Conservation (phyloP, 2,888 invertebrate genomes). For the Diarsia dahlii region DNA sequence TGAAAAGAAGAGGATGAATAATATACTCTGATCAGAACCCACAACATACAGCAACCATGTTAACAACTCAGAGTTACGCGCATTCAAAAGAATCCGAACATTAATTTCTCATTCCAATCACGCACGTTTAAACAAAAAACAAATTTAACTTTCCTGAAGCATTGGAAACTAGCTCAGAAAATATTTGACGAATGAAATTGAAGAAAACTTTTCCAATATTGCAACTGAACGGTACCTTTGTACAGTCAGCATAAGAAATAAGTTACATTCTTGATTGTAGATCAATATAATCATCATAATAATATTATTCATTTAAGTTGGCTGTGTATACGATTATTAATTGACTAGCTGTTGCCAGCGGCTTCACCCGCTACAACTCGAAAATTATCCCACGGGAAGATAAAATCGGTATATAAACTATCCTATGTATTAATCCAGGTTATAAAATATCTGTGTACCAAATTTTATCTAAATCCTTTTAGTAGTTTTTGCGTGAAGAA, state of each 20-base stretch:
- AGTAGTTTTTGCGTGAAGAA: too few species aligned
- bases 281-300: background rate
- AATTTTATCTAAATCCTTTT: too few species aligned
- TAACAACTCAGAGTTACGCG: background rate
- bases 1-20: too few species aligned
- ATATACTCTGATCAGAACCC: background rate
- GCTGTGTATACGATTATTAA: too few species aligned
- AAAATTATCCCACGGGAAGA: too few species aligned
- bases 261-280: background rate
- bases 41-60: background rate
- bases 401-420: too few species aligned
- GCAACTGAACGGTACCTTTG: conserved; percentile 38
- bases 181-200: conserved; percentile 59
- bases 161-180: conserved; percentile 55
- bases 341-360: too few species aligned
- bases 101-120: conserved; percentile 33
- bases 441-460: too few species aligned
- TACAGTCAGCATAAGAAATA: background rate
- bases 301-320: background rate
- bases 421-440: too few species aligned
- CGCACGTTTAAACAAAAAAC: conserved; percentile 44
- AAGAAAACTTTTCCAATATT: conserved; percentile 58
- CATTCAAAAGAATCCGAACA: conserved; percentile 11
- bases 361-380: too few species aligned
- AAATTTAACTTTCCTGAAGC: conserved; percentile 43